Evolutionary conservation across 2,888 invertebrate genomes (phyloP), one percentile per base, ranked within the genome.

Genomic region (Drosophila neotestacea): DNA sequence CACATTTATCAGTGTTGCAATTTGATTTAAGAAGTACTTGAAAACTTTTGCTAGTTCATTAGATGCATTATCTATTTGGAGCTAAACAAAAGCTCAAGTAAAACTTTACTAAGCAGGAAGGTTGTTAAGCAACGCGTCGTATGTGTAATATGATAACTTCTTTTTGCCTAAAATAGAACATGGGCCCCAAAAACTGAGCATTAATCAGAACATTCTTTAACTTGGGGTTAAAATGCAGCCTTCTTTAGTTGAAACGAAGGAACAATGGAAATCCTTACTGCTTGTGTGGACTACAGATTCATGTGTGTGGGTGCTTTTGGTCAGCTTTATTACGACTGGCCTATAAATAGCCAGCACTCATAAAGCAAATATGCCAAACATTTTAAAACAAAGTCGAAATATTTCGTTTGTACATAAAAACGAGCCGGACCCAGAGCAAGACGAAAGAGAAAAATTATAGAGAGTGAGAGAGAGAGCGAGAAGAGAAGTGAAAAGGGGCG

Each of bases 301-400:
- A 16, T 58, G 7, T 50, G 65, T 51, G 30, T 56, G 44, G 55
- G 39, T 27, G 44, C 5, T 10, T 1, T 44, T 30, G 71, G 70
- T 61, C 58, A 76, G 46, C 70, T 32, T 56, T 51, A 46, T 72
- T 55, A 56, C 48, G 42, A 61, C 22, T 64, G 64, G 4, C 51
- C 9, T 46, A 60, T 34, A 22, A 6, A 38, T 27, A 16, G 30
- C 54, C 28, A 10, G 13, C 44, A 69, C 44, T 58, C 54, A 61
- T 60, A 67, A 55, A 28, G 44, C 68, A 80, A 83, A 77, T 73
- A 83, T 77, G 64, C 65, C 41, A 68, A 68, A 64, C 59, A 80
- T 70, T 64, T 60, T 47, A 56, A 81, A 67, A 84, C 52, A 70
- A 73, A 64, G 68, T 79, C 39, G 27, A 48, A 80, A 77, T 16